These are phyloP conservation scores for Lasioglossum baleicum DNA, from an alignment of 1,140 invertebrate genomes.

Conservation along the genomic window DNA sequence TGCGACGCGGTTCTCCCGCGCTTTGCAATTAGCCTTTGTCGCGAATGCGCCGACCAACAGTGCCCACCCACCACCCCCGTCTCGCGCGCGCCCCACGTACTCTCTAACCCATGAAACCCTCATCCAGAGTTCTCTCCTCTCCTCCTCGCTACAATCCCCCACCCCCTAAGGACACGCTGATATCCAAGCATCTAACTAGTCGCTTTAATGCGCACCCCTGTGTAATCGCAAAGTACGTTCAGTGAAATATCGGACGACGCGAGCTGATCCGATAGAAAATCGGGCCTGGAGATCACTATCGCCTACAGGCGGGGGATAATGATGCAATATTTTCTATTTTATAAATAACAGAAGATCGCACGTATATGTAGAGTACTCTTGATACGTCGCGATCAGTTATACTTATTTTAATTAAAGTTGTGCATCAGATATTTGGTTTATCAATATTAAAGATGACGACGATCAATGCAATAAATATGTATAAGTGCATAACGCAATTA, in stretches of 20 bases:
- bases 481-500: no score
- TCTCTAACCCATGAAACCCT: constrained; percentile 18
- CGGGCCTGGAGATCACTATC: no score
- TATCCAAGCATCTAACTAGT: constrained; percentile 37
- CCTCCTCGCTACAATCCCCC: background rate
- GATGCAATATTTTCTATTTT: no score
- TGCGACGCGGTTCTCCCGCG: constrained; percentile 63
- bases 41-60: constrained; percentile 64
- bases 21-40: constrained; percentile 79
- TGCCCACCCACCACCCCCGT: background rate
- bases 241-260: background rate
- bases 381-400: no score
- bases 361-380: no score
- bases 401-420: no score
- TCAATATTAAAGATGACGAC: no score
- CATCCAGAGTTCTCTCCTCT: constrained; percentile 11
- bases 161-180: constrained; percentile 18
- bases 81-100: background rate
- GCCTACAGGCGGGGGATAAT: no score
- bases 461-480: no score
- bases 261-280: no score
- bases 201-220: constrained; percentile 16
- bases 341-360: no score
- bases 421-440: no score
- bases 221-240: background rate